These are phyloP conservation scores for Melieria omissa DNA, from an alignment of 2,888 invertebrate species.

Conservation along the genomic window DNA sequence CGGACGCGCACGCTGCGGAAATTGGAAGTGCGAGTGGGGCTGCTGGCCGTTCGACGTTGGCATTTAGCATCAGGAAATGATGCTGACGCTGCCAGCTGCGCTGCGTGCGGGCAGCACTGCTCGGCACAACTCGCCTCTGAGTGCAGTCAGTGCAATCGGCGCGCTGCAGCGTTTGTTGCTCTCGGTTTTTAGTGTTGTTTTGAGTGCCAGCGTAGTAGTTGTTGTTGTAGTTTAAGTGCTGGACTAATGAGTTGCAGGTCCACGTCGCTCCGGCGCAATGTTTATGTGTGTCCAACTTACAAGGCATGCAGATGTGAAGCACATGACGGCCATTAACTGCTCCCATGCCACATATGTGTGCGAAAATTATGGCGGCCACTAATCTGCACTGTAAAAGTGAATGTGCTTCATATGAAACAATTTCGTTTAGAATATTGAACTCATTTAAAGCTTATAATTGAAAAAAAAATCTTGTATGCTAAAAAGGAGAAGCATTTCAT, in stretches of 20 bases:
- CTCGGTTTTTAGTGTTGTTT: conserved; percentile 13
- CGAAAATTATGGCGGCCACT: conserved; percentile 10
- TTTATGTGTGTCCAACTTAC: neutral
- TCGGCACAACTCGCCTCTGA: conserved; percentile 40
- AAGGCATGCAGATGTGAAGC: conserved; percentile 44
- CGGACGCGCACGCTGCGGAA: too few species aligned
- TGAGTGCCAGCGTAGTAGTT: conserved; percentile 16
- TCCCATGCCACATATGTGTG: conserved; percentile 21
- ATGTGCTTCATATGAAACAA: too few species aligned
- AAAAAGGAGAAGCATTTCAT: too few species aligned
- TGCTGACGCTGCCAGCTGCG: conserved; percentile 62
- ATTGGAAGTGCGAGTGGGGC: neutral
- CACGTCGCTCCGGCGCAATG: conserved; percentile 37
- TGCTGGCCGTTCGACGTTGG: conserved; percentile 53
- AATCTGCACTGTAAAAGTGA: neutral
- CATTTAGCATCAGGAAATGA: conserved; percentile 65
- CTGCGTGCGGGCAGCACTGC: conserved; percentile 34
- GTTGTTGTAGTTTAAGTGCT: conserved; percentile 41
- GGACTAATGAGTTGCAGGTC: conserved; percentile 60
- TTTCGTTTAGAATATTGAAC: too few species aligned
- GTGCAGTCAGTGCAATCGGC: conserved; percentile 29
- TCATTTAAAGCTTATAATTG: too few species aligned
- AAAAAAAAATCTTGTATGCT: too few species aligned
- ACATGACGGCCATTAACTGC: conserved; percentile 37
- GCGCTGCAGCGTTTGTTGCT: neutral